These are phyloP conservation scores for Osmoderma eremita DNA, from an alignment of 2,888 invertebrate species.

Conservation along the genomic window DNA sequence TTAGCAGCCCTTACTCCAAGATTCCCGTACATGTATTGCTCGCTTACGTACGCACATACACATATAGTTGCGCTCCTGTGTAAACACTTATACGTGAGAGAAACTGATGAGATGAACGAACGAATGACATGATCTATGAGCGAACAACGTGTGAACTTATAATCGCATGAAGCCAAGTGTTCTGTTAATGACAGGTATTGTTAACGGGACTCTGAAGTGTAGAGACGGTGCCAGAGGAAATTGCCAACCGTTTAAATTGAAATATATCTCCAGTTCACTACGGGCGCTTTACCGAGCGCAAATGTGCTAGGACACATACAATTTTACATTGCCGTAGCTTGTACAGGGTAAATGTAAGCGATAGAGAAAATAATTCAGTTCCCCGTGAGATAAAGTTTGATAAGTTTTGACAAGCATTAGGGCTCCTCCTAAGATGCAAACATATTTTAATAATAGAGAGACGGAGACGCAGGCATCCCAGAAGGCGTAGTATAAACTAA, in stretches of 20 bases:
- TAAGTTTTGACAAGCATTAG: slow-evolving; percentile 17
- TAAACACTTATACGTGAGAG: slow-evolving; percentile 1
- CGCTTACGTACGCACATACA: no score
- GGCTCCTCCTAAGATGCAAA: slow-evolving; percentile 3
- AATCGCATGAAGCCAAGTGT: slow-evolving; percentile 35
- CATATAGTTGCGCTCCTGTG: neutral
- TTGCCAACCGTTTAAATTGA: slow-evolving; percentile 37
- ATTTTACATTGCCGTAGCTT: slow-evolving; percentile 17
- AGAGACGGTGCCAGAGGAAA: slow-evolving; percentile 24
- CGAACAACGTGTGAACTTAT: slow-evolving; percentile 37
- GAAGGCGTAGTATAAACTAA: no score
- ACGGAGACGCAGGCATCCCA: neutral
- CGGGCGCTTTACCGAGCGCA: slow-evolving; percentile 3
- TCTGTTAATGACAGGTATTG: slow-evolving; percentile 41
- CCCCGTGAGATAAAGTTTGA: slow-evolving; percentile 1
- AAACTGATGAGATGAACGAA: slow-evolving; percentile 31
- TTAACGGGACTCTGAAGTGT: slow-evolving; percentile 35
- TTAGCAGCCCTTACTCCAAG: no score
- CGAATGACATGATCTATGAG: slow-evolving; percentile 31
- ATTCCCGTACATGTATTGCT: no score
- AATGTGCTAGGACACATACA: slow-evolving; percentile 12
- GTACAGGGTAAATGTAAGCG: neutral
- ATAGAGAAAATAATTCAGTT: slow-evolving; percentile 19
- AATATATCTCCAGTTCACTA: slow-evolving; percentile 32
- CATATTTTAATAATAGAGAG: slow-evolving; percentile 1